Evolutionary conservation across 2,888 invertebrate species (phyloP).

Genomic region (Cancer borealis): DNA sequence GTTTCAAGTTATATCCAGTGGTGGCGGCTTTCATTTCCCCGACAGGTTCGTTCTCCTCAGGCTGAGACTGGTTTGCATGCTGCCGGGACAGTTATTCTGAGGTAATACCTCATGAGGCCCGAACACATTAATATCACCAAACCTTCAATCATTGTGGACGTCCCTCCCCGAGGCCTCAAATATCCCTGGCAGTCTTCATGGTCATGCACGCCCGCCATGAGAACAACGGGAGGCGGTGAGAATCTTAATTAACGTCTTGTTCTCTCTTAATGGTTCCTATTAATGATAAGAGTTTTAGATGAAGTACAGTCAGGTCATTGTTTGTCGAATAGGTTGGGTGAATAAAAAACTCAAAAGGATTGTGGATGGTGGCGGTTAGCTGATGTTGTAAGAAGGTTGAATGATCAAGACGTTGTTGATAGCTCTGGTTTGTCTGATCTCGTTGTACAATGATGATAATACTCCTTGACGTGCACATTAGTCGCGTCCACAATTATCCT

Average conservation of each 20-base stretch:
- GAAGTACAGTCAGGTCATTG: not conserved
- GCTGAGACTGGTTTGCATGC: conserved; percentile 16
- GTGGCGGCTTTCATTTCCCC: not conserved
- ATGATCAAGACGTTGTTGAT: not conserved
- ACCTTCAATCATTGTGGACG: not conserved
- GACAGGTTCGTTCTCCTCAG: not conserved
- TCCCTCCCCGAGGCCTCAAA: not conserved
- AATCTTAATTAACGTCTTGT: not conserved
- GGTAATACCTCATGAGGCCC: not conserved
- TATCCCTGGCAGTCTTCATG: not conserved
- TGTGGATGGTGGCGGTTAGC: not conserved
- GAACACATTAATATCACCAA: not conserved
- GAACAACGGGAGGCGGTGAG: not conserved
- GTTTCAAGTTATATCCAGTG: not conserved
- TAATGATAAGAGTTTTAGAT: not conserved
- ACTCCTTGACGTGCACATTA: too few species aligned
- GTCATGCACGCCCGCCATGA: not conserved
- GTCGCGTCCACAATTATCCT: not conserved
- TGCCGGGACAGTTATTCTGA: not conserved
- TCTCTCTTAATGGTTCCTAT: not conserved
- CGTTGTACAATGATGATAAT: not conserved
- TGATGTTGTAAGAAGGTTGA: not conserved
- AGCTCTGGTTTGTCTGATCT: not conserved
- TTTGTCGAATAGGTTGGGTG: not conserved
- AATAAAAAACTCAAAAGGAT: not conserved